Percentiles rank a stretch among this genome's conserved stretches.
phyloP scores from a whole-genome alignment of 2,888 invertebrate species.

The Alentia gelatinosa region DNA sequence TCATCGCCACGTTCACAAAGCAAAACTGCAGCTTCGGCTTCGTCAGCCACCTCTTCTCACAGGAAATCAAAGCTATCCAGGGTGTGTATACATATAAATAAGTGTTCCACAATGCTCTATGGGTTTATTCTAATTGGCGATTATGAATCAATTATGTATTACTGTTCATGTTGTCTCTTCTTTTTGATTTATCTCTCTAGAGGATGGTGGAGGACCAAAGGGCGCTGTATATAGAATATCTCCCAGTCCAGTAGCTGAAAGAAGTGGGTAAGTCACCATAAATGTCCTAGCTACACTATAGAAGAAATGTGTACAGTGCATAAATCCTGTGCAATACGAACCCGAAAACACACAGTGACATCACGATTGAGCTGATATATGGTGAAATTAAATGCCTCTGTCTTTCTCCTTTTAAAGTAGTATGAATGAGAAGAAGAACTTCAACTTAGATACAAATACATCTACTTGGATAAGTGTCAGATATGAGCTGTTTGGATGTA shows the following conservation, averaged over 20 bases:
- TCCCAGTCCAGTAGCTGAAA: constrained; percentile 83
- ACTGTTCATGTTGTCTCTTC: not conserved
- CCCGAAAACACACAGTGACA: too few relatives aligned
- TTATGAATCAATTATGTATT: not conserved
- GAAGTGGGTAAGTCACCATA: not conserved
- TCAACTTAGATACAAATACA: too few relatives aligned
- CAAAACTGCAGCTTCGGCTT: constrained; percentile 97
- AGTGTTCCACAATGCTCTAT: not conserved
- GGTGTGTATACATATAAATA: constrained; percentile 25
- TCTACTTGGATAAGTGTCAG: too few relatives aligned
- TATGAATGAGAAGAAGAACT: too few relatives aligned
- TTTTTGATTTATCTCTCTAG: constrained; percentile 76
- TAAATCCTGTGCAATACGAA: too few relatives aligned
- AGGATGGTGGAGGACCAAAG: constrained; percentile 85
- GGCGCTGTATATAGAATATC: constrained; percentile 83
- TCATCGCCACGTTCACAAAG: constrained; percentile 95
- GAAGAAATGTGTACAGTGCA: too few relatives aligned
- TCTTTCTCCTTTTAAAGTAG: too few relatives aligned
- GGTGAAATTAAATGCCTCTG: too few relatives aligned
- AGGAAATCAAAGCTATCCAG: constrained; percentile 91
- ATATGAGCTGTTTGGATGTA: too few relatives aligned
- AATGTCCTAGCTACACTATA: too few relatives aligned
- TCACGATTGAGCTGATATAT: too few relatives aligned
- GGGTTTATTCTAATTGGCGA: not conserved
- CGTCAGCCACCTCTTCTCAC: constrained; percentile 96